Percentiles rank a stretch among this genome's conserved stretches.
Evolutionary conservation across 1,140 invertebrate species (phyloP).

Genomic region (Nasonia vitripennis): DNA sequence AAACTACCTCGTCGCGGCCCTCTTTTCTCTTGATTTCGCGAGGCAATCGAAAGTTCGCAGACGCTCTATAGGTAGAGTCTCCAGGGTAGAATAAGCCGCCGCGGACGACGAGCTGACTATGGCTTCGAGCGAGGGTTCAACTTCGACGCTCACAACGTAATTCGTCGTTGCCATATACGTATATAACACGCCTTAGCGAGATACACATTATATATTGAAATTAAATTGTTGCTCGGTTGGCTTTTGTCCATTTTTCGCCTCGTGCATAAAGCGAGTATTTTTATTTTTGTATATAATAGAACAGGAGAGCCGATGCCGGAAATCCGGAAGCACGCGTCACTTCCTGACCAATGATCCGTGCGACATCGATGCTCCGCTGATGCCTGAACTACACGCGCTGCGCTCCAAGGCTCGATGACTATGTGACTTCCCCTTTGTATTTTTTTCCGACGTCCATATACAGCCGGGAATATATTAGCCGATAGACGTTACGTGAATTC

Average conservation of each 20-base stretch:
- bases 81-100: slow-evolving; percentile 54
- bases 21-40: slow-evolving; percentile 41
- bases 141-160: neutral
- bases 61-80: slow-evolving; percentile 38
- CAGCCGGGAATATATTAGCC: neutral
- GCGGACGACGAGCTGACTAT: slow-evolving; percentile 13
- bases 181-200: neutral
- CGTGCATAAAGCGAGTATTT: neutral
- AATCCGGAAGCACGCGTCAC: slow-evolving; percentile 63
- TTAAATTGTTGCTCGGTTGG: neutral
- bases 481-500: neutral
- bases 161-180: neutral
- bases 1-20: neutral
- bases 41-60: slow-evolving; percentile 49
- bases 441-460: neutral
- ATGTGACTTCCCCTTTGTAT: neutral
- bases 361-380: neutral
- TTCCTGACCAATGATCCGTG: slow-evolving; percentile 65
- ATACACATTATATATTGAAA: neutral
- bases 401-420: neutral
- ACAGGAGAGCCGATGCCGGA: neutral
- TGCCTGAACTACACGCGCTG: neutral
- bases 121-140: slow-evolving; percentile 24
- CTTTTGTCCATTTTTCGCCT: neutral
- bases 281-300: neutral